Evolutionary conservation across 2,888 invertebrate species (phyloP), one percentile per base, ranked within the genome.

Genomic region (Himalopsyche tibetana): DNA sequence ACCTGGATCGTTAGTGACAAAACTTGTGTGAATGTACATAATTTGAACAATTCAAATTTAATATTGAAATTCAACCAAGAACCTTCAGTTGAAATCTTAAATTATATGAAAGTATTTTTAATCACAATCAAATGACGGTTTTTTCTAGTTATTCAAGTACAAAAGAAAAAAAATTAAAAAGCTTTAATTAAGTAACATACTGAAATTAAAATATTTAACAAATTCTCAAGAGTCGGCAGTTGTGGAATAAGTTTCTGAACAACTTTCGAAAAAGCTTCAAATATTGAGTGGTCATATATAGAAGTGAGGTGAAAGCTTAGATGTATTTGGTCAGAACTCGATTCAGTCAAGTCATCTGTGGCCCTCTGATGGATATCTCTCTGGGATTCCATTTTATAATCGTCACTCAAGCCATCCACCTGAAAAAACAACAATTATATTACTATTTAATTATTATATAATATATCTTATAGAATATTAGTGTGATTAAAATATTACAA

Each of bases 221-320:
- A 95, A 92, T 99, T 98, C 93, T 99, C 99, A 91, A 99, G 93
- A 3, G 98, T 98, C 55, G 99, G 98, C 90, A 99, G 94, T 92
- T 99, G 99, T 56, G 98, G 98, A 90, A 99, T 99, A 88, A 99
- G 93, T 92, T 99, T 99, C 92, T 99, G 99, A 83, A 99, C 99
- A 88, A 99, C 99, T 95, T 99, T 99, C 90, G 99, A 99, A 93
- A 99, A 99, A 15, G 99, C 99, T 93, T 99, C 99, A 93, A 99
- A 99, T 92, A 99, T 99, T 89, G 99, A 99, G 92, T 99, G 99
- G 92, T 99, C 99, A 91, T 99, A 99, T 89, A 99, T 99, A 88
- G 99, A 99, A 38, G 99, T 99, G 88, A 99, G 94, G 91, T 99
- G 99, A 93, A 99, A 99, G 90, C 97, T 98, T 84, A 98, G 92